These are phyloP conservation scores for Platysternon megacephalum DNA, from an alignment of 2,113 vertebrate genomes.

Conservation along the genomic window DNA sequence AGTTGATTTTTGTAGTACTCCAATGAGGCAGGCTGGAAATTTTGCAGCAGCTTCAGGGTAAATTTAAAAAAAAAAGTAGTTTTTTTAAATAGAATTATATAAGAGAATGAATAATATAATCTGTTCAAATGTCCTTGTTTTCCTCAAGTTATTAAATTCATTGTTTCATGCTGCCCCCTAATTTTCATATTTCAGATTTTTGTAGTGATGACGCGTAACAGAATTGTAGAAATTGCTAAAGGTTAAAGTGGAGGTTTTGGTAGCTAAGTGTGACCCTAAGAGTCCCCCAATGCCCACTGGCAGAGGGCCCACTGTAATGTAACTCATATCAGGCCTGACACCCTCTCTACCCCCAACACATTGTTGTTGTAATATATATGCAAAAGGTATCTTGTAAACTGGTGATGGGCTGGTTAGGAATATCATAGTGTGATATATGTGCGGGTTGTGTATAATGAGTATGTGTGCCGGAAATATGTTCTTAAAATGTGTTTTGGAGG, in stretches of 20 bases:
- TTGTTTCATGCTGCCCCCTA: not conserved
- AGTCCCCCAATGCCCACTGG: too few relatives aligned
- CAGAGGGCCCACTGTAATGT: too few relatives aligned
- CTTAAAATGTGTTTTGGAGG: not conserved
- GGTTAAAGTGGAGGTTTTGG: not conserved
- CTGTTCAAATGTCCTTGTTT: not conserved
- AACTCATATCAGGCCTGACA: too few relatives aligned
- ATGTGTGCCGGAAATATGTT: not conserved
- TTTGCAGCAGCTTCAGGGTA: not conserved
- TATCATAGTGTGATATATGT: too few relatives aligned
- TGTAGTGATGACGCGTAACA: too few relatives aligned
- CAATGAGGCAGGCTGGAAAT: not conserved
- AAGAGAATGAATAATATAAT: not conserved
- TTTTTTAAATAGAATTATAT: not conserved
- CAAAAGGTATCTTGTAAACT: too few relatives aligned
- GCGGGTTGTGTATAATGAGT: too few relatives aligned
- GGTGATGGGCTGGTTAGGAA: too few relatives aligned
- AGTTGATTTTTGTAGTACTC: not conserved
- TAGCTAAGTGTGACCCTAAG: not conserved
- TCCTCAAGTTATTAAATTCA: not conserved
- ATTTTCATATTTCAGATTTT: not conserved
- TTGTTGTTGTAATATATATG: too few relatives aligned
- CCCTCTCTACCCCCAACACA: too few relatives aligned
- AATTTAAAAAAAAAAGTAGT: not conserved
- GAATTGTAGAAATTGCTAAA: too few relatives aligned